Conservation (phyloP, 2,888 invertebrate species). For the Gymnocheta viridis region DNA sequence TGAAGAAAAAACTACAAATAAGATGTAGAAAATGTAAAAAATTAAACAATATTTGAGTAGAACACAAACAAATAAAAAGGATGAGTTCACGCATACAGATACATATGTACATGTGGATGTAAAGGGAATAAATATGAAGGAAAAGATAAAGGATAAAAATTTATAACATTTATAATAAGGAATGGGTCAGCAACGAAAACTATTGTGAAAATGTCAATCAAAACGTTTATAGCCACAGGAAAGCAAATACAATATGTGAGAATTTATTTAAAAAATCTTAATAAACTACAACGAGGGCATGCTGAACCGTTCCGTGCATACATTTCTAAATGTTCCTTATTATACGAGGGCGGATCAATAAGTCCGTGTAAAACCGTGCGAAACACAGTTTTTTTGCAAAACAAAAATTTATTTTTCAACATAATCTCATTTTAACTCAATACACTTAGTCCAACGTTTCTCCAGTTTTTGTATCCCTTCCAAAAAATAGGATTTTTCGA, state of each 20-base stretch:
- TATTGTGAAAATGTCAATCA: conserved; percentile 80
- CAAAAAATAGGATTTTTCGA: too few species aligned
- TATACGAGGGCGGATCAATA: too few species aligned
- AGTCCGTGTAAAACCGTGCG: too few species aligned
- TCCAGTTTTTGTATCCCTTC: too few species aligned
- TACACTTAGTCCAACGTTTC: too few species aligned
- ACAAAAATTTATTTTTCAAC: too few species aligned
- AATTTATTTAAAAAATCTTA: not conserved
- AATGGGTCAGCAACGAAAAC: conserved; percentile 52
- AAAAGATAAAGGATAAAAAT: conserved; percentile 4
- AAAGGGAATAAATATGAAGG: not conserved
- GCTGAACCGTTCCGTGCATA: too few species aligned
- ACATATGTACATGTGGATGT: not conserved
- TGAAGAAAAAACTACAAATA: conserved; percentile 26
- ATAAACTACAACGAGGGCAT: not conserved
- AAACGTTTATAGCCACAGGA: conserved; percentile 58
- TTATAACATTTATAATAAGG: conserved; percentile 36
- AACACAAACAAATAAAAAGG: conserved; percentile 38
- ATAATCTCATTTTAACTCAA: too few species aligned
- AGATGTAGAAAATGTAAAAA: conserved; percentile 3
- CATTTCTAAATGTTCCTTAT: too few species aligned
- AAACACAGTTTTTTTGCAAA: too few species aligned
- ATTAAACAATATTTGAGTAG: not conserved
- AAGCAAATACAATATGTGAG: conserved; percentile 27
- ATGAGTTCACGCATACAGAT: not conserved